Conservation (phyloP, 2,888 invertebrate species). For the Caenorhabditis panamensis region DNA sequence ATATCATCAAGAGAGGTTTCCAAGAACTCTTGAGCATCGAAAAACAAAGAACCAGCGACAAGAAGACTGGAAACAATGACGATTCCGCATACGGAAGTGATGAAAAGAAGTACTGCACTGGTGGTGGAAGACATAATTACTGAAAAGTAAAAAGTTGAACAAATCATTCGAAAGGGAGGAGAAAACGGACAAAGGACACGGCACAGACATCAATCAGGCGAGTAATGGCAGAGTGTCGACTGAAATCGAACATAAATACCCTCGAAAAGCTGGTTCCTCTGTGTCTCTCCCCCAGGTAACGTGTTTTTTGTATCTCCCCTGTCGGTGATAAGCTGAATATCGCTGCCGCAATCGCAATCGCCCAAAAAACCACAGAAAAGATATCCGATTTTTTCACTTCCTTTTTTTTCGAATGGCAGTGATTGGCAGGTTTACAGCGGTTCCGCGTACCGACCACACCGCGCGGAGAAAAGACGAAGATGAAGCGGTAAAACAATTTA, state of each 20-base stretch:
- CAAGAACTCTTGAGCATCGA: slow-evolving; percentile 45
- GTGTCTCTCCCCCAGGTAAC: slow-evolving; percentile 28
- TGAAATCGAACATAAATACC: slow-evolving; percentile 50
- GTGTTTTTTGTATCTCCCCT: slow-evolving; percentile 27
- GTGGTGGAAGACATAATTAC: slow-evolving; percentile 39
- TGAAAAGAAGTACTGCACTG: slow-evolving; percentile 38
- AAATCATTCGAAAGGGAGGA: not conserved
- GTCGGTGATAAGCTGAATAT: slow-evolving; percentile 28
- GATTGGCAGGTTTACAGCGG: slow-evolving; percentile 18
- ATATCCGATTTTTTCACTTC: slow-evolving; percentile 42
- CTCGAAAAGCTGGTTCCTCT: slow-evolving; percentile 50
- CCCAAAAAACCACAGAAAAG: slow-evolving; percentile 8
- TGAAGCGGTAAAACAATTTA: slow-evolving; percentile 14
- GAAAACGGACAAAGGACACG: slow-evolving; percentile 8
- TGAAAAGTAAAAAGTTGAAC: slow-evolving; percentile 27
- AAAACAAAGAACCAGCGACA: slow-evolving; percentile 40
- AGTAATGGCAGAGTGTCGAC: slow-evolving; percentile 11
- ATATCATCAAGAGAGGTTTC: slow-evolving; percentile 49
- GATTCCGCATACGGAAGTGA: slow-evolving; percentile 45
- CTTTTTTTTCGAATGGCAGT: not conserved
- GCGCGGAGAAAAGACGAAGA: no score
- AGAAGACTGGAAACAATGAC: slow-evolving; percentile 40
- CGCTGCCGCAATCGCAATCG: no score
- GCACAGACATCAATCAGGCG: slow-evolving; percentile 25
- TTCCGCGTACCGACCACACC: not conserved